Evolutionary conservation across 1,140 invertebrate genomes (phyloP), one percentile per base, ranked within the genome.

Genomic region (Hylaeus anthracinus): DNA sequence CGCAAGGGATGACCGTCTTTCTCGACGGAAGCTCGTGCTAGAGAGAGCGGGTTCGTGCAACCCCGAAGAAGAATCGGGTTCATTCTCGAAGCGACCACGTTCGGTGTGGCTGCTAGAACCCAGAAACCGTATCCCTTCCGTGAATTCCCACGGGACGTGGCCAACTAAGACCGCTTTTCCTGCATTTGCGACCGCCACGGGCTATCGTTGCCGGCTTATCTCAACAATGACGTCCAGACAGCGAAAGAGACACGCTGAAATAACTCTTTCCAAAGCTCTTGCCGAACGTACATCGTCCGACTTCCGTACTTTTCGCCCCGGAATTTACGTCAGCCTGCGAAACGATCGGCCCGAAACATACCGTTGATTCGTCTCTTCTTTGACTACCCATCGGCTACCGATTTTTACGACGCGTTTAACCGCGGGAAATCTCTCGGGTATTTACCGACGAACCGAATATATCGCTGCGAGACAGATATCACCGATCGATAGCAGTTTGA

Each of bases 81-180:
- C 15, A 1, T 80, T 53, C 72, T 73, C 51, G 14, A 8, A 39
- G n/a, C 48, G 58, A 45, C 60, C 69, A 39, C 60, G 39, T 63
- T 78, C 76, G 43, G 5, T 69, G n/a, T 9, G 37, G 12, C 61
- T 53, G 39, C 9, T 15, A 2, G 66, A 67, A 58, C 53, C 51
- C 37, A 12, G 14, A 51, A 12, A 64, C 48, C 58, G 58, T 63
- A 26, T 66, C 71, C 78, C 53, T 51, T 48, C 48, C 4, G 37
- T 5, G 55, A 26, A 15, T 61, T 67, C 79, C 53, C 71, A 10
- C 61, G 71, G 43, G 77, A 65, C 43, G 5, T 3, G 61, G 58
- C 61, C 70, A 58, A 66, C 77, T 73, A 79, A 65, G 70, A 39
- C 0, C 77, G 71, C 41, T 73, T 65, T 79, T 65, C 51, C 70